Evolutionary conservation across 2,888 invertebrate species (phyloP), one percentile per base, ranked within the genome.

Genomic region (Hecatera dysodea): DNA sequence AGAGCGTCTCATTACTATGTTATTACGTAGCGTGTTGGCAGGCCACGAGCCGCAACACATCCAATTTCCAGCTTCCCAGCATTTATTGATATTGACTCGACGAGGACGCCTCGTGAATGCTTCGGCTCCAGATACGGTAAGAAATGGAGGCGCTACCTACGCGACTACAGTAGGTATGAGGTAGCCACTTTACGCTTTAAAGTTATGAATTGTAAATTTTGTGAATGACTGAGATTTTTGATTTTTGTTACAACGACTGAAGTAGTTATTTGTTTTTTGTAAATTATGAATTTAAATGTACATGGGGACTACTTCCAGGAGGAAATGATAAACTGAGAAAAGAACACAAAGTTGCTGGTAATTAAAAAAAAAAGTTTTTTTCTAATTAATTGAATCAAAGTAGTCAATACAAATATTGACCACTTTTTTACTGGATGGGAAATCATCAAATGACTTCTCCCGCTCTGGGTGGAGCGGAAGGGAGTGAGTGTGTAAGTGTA

Each of bases 11-110:
- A 96, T 96, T 96, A 95, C 95, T 94, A 93, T 94, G 90, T 95
- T 95, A 96, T 95, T 95, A 95, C 94, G 88, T 89, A 90, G 92
- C 90, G 93, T 91, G 93, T 89, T 90, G 90, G 91, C 89, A 86
- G 87, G 89, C 90, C 91, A 90, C 92, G 92, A 93, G 91, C 92
- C 93, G 92, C 94, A 93, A 93, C 95, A 95, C 95, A 96, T 96
- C 96, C 96, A 96, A 96, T 96, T 96, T 95, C 93, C 94, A 92
- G 94, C 93, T 93, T 93, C 93, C 92, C 93, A 93, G 92, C 95
- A 95, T 96, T 95, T 96, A 96, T 96, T 95, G 96, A 95, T 96
- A 96, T 96, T 95, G 96, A 95, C 94, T 95, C 92, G 83, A 91
- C 88, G 94, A 94, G 93, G 95, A 94, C 94, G 94, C 92, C 90